These are phyloP conservation scores for Drosophila funebris DNA, from an alignment of 1,140 invertebrate species.

Conservation along the genomic window DNA sequence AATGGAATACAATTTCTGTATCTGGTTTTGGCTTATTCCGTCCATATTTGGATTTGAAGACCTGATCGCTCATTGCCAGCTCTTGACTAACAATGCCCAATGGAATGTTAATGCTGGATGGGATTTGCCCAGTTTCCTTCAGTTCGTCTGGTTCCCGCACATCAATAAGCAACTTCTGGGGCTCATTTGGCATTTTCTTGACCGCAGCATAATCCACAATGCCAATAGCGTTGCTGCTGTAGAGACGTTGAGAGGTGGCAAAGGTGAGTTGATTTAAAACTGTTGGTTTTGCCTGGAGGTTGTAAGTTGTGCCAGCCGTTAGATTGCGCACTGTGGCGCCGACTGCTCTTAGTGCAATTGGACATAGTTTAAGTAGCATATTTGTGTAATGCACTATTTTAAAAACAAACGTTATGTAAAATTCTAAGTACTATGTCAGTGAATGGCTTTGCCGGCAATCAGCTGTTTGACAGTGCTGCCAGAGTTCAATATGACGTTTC, in stretches of 20 bases:
- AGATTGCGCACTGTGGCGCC: not conserved
- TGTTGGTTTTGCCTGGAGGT: not conserved
- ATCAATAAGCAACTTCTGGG: conserved; percentile 86
- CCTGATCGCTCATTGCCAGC: conserved; percentile 67
- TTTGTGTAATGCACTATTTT: conserved; percentile 2
- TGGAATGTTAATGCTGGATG: conserved; percentile 89
- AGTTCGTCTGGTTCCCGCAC: conserved; percentile 88
- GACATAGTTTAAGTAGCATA: conserved; percentile 36
- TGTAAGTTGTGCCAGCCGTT: too few relatives aligned
- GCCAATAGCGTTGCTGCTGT: conserved; percentile 40
- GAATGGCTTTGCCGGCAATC: conserved; percentile 28
- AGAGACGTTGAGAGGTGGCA: conserved; percentile 7
- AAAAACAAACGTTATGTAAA: conserved; percentile 63
- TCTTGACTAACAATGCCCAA: conserved; percentile 84
- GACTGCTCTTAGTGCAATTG: conserved; percentile 11
- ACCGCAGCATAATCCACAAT: conserved; percentile 85
- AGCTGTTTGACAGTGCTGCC: conserved; percentile 54
- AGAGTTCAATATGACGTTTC: not conserved
- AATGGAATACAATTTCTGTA: conserved; percentile 87
- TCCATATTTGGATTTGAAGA: conserved; percentile 84
- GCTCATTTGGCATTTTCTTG: conserved; percentile 82
- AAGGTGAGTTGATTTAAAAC: not conserved
- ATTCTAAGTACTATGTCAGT: not conserved
- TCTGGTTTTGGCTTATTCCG: conserved; percentile 85
- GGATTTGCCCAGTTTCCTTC: conserved; percentile 87